A percentile compares a stretch with the other conserved stretches of the same genome.
phyloP scores from a whole-genome alignment of 2,888 invertebrate genomes.

The Andrena bicolor region DNA sequence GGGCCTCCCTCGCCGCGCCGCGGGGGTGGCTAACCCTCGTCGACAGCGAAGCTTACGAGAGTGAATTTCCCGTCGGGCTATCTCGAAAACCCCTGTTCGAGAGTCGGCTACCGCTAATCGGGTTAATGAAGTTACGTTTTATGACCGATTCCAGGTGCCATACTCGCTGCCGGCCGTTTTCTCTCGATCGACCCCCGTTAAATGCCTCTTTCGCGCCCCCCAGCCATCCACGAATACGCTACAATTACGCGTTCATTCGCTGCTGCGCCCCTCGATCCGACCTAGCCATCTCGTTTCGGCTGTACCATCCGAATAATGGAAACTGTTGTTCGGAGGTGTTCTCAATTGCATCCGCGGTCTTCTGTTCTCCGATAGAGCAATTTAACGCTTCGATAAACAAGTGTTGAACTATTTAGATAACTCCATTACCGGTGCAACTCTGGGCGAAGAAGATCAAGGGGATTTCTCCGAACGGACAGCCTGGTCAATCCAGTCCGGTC shows the following conservation, averaged over 20 bases:
- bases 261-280: background rate
- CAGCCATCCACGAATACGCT: constrained; percentile 4
- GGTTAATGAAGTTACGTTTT: constrained; percentile 70
- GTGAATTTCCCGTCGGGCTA: constrained; percentile 57
- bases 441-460: too few species aligned
- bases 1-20: constrained; percentile 36
- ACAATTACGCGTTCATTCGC: constrained; percentile 31
- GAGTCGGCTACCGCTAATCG: constrained; percentile 54
- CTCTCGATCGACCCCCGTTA: constrained; percentile 9
- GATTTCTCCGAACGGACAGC: too few species aligned
- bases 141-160: constrained; percentile 54
- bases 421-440: background rate
- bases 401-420: background rate
- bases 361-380: background rate
- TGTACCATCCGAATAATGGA: background rate
- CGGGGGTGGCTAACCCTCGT: constrained; percentile 49
- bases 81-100: constrained; percentile 47
- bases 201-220: constrained; percentile 10
- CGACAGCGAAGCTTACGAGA: constrained; percentile 50
- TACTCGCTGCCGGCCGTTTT: constrained; percentile 25
- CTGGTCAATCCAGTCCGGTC: too few species aligned
- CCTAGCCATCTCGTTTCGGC: background rate
- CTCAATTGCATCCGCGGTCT: background rate
- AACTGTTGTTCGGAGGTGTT: background rate
- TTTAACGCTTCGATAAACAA: background rate